Base-by-base conservation (phyloP, 2,888 invertebrate species). In the Lepidochrysops patricia region DNA sequence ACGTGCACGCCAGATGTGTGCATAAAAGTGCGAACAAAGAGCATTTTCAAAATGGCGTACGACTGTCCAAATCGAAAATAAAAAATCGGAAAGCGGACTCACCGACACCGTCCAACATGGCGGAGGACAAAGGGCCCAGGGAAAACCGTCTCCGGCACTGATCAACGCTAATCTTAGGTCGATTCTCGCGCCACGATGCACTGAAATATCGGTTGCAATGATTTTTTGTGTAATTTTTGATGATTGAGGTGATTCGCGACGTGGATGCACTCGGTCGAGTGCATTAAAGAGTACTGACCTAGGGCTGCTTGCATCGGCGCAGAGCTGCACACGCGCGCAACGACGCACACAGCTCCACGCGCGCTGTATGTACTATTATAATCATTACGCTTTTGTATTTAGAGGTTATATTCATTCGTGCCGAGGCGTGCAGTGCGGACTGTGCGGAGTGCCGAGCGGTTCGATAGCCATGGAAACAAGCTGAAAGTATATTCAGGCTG, bases 21-120 rank as follows among this genome's bases (percentile, higher is more conserved):
- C 37, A 60, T 57, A 58, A 62, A 61, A 60, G 57, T 63, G 52
- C 60, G 61, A 69, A 67, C 67, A 67, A 70, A 68, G 67, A 64
- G 54, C 60, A 64, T 68, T 68, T 70, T 66, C 64, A 68, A 69
- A 65, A 69, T 69, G 68, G 69, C 69, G 68, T 64, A 60, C 61
- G 57, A 61, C 60, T 63, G 67, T 62, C 63, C 63, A 32, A 54
- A 54, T 54, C 61, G 67, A 68, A 67, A 64, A 68, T 67, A 68
- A 70, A 70, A 68, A 76, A 74, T 72, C 72, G 74, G 73, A 81
- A 80, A 80, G 76, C 73, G 64, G 66, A 78, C 79, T 77, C 70
- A 80, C 80, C 77, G 61, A 54, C 60, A 65, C 62, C 62, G 72
- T 70, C 72, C 76, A 79, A 80, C 57, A 80, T 81, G 80, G 80